phyloP scores from a whole-genome alignment of 2,113 vertebrate species.

The Oxygymnocypris stewartii region DNA sequence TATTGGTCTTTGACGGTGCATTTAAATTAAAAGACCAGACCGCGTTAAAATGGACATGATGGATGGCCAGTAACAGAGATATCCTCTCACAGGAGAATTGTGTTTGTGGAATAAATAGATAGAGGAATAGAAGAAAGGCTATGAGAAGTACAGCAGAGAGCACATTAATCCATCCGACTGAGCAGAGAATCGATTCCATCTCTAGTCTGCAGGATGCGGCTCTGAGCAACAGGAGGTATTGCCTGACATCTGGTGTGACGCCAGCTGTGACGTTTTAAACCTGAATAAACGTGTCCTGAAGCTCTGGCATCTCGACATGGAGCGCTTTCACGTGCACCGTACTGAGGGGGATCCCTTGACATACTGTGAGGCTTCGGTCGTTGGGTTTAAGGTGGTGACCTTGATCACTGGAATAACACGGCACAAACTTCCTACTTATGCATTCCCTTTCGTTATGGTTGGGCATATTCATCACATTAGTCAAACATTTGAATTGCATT shows the following conservation, averaged over 20 bases:
- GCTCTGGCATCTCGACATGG: conserved; percentile 32
- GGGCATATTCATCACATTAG: background rate
- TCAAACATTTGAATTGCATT: background rate
- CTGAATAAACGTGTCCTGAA: conserved; percentile 25
- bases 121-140: conserved; percentile 3
- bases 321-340: background rate
- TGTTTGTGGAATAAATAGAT: conserved; percentile 23
- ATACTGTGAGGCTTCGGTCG: background rate
- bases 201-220: conserved; percentile 37
- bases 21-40: conserved; percentile 31
- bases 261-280: conserved; percentile 39
- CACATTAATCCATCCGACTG: conserved; percentile 36
- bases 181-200: conserved; percentile 42
- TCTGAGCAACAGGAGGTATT: conserved; percentile 37
- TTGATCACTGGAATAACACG: background rate
- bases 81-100: background rate
- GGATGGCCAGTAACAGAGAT: conserved; percentile 21
- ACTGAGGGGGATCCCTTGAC: conserved; percentile 2
- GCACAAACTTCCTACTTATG: background rate
- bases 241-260: conserved; percentile 40
- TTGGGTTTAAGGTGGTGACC: background rate
- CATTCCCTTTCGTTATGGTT: background rate
- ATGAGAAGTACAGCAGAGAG: conserved; percentile 21
- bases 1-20: background rate
- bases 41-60: background rate